Evolutionary conservation across 2,797 vertebrate genomes (phyloP).

Genomic region (Enteromius trimaculatus): DNA sequence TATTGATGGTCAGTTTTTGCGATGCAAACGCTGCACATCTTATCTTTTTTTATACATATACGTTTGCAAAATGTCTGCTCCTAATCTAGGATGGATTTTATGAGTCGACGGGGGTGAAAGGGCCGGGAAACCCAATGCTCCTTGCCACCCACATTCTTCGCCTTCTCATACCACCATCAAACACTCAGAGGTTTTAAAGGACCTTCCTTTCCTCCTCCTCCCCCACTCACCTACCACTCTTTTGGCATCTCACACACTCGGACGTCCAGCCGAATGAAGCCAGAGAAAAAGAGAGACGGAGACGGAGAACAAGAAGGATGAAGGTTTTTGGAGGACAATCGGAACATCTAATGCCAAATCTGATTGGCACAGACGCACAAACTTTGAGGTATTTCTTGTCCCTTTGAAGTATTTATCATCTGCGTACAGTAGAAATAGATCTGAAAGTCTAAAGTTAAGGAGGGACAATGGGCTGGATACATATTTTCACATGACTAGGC

Average conservation of each 20-base stretch:
- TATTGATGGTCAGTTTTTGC: too few relatives aligned
- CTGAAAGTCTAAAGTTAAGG: constrained; percentile 8
- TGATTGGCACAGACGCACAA: constrained; percentile 35
- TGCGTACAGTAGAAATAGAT: constrained; percentile 36
- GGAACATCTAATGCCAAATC: constrained; percentile 40
- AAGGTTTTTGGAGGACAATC: constrained; percentile 43
- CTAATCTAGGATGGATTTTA: constrained; percentile 40
- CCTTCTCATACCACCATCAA: constrained; percentile 49
- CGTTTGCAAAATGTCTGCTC: neutral
- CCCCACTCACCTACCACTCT: constrained; percentile 49
- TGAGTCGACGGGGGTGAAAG: constrained; percentile 28
- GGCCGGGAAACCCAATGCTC: constrained; percentile 34
- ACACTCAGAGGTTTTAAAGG: constrained; percentile 44
- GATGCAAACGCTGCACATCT: neutral
- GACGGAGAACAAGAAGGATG: constrained; percentile 46
- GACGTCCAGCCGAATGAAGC: constrained; percentile 43
- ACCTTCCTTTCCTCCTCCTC: constrained; percentile 49
- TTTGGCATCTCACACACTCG: constrained; percentile 44
- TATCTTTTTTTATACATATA: neutral
- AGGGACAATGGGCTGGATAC: constrained; percentile 22
- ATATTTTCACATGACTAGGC: neutral
- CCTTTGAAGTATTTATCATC: constrained; percentile 49
- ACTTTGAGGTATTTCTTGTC: constrained; percentile 54
- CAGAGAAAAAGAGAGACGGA: constrained; percentile 30
- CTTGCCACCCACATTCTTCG: constrained; percentile 54